These are phyloP conservation scores for Notolepis coatsorum DNA, from an alignment of 2,797 vertebrate species.

Conservation along the genomic window DNA sequence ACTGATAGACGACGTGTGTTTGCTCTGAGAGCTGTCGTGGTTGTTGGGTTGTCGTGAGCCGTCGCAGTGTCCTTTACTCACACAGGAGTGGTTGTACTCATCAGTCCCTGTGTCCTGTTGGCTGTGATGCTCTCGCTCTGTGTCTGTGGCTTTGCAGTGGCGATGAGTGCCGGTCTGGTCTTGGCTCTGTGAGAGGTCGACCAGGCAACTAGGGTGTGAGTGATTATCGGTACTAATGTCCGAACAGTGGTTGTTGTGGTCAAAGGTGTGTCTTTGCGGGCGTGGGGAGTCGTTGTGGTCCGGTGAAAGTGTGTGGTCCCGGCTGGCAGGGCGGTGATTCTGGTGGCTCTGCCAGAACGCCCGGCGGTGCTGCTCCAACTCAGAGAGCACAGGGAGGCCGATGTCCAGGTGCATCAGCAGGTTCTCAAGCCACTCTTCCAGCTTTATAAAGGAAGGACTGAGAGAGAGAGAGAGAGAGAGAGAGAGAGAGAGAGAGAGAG, in stretches of 20 bases:
- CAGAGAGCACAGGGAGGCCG: slow-evolving; percentile 86
- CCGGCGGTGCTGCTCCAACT: slow-evolving; percentile 87
- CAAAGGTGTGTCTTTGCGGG: slow-evolving; percentile 2
- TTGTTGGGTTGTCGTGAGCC: slow-evolving; percentile 23
- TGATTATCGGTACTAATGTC: slow-evolving; percentile 31
- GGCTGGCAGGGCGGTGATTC: slow-evolving; percentile 24
- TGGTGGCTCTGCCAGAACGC: slow-evolving; percentile 85
- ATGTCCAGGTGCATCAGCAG: slow-evolving; percentile 92
- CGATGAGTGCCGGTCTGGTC: slow-evolving; percentile 10
- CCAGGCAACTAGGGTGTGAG: neutral
- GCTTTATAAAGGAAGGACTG: slow-evolving; percentile 89
- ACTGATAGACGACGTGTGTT: slow-evolving; percentile 10
- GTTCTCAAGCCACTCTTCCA: slow-evolving; percentile 93
- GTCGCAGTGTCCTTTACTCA: neutral
- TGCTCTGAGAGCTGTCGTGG: neutral
- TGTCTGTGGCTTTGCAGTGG: slow-evolving; percentile 8
- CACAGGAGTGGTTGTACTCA: neutral
- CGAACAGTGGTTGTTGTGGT: neutral
- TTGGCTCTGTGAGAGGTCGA: neutral
- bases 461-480: neutral
- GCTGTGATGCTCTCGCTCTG: neutral
- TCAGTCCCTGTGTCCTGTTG: slow-evolving; percentile 16
- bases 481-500: neutral
- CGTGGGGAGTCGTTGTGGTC: slow-evolving; percentile 13
- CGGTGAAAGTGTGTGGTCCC: neutral